Percentiles rank a stretch among this genome's conserved stretches.
phyloP scores from a whole-genome alignment of 1,140 invertebrate genomes.

The Trinorchestia longiramus region DNA sequence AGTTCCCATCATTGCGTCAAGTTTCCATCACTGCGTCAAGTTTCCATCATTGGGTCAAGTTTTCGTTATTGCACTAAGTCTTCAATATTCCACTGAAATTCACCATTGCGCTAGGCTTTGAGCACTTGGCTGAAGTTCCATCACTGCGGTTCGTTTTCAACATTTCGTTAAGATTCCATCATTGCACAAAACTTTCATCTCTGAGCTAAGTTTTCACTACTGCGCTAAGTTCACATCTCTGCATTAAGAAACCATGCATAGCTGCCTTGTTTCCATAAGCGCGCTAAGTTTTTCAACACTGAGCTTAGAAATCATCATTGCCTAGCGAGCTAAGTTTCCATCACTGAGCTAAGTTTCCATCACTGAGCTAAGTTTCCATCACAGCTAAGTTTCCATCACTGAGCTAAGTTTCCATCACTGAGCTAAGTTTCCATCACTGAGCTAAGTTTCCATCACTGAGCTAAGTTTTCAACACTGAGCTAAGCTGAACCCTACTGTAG shows the following conservation, averaged over 20 bases:
- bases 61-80: too few species aligned
- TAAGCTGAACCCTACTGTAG: not conserved
- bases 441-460: not conserved
- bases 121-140: too few species aligned
- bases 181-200: not conserved
- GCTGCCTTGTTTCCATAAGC: not conserved
- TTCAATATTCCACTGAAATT: too few species aligned
- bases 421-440: not conserved
- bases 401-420: not conserved
- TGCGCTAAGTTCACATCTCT: too few species aligned
- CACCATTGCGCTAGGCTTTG: too few species aligned
- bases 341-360: not conserved
- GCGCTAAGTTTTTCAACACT: not conserved
- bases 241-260: too few species aligned
- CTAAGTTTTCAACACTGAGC: not conserved
- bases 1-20: too few species aligned
- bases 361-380: not conserved
- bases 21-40: too few species aligned
- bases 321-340: not conserved
- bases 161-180: not conserved
- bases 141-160: not conserved
- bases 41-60: too few species aligned
- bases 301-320: not conserved
- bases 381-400: not conserved
- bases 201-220: too few species aligned